Evolutionary conservation across 2,113 vertebrate species (phyloP).

Genomic region (Pipra filicauda): DNA sequence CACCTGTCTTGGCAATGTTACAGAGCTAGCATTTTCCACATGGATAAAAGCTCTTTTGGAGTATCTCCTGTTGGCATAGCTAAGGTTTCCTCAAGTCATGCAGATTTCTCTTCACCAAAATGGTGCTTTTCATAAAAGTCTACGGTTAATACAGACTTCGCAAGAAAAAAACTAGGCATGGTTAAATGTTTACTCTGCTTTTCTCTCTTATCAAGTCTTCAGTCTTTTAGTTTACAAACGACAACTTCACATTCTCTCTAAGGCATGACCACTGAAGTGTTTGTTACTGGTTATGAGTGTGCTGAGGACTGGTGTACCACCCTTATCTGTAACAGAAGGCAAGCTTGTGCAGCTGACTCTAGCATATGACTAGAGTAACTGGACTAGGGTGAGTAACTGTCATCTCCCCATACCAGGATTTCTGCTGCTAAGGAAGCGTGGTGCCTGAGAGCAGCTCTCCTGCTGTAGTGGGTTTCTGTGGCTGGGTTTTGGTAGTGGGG

Average conservation of each 20-base stretch:
- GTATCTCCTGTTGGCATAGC: not conserved
- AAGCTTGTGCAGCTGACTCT: not conserved
- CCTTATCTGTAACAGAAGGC: not conserved
- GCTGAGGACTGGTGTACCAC: not conserved
- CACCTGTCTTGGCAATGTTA: constrained; percentile 63
- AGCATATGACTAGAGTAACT: not conserved
- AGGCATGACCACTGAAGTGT: not conserved
- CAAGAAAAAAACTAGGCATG: not conserved
- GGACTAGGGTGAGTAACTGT: not conserved
- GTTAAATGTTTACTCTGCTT: not conserved
- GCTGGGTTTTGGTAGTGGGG: no score
- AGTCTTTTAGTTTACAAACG: not conserved
- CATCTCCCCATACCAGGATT: not conserved
- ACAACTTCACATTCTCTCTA: not conserved
- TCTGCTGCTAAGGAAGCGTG: not conserved
- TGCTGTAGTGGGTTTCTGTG: no score
- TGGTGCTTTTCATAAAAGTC: not conserved
- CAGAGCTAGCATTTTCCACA: constrained; percentile 34
- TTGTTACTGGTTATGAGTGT: not conserved
- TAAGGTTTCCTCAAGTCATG: not conserved
- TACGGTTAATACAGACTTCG: not conserved
- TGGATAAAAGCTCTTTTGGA: constrained; percentile 26
- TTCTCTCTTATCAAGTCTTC: not conserved
- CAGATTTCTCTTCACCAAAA: not conserved
- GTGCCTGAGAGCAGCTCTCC: not conserved